Percentiles rank a stretch among this genome's conserved stretches.
phyloP scores from a whole-genome alignment of 1,140 invertebrate species.

The Alviniconcha marisindica region DNA sequence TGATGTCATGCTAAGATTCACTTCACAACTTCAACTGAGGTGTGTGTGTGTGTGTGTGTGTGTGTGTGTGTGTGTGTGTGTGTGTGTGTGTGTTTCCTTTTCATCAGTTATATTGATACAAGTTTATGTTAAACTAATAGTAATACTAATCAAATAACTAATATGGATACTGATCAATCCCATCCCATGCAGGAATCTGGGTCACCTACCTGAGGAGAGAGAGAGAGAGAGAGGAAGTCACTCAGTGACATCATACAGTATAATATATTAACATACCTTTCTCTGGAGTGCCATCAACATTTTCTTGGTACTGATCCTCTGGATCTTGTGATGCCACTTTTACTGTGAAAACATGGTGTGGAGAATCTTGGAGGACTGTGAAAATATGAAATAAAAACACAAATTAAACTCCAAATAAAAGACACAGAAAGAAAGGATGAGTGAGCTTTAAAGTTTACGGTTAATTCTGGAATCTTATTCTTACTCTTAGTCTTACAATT shows the following conservation, averaged over 20 bases:
- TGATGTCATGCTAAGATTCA: background rate
- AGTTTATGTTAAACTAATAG: too few relatives aligned
- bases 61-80: background rate
- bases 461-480: too few relatives aligned
- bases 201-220: too few relatives aligned
- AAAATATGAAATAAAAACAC: background rate
- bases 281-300: background rate
- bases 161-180: too few relatives aligned
- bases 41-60: background rate
- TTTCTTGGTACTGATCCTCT: conserved; percentile 43
- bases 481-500: too few relatives aligned
- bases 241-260: too few relatives aligned
- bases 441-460: background rate
- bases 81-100: background rate
- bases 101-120: too few relatives aligned
- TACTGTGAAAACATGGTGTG: conserved; percentile 85
- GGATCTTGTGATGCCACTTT: conserved; percentile 50
- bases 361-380: conserved; percentile 9
- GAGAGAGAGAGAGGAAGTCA: too few relatives aligned
- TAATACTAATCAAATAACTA: too few relatives aligned
- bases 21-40: too few relatives aligned
- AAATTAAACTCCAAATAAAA: background rate
- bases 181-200: too few relatives aligned
- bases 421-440: background rate
- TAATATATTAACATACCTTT: background rate